A percentile compares a stretch with the other conserved stretches of the same genome.
Conservation (phyloP, 2,113 vertebrate species). For the Sisor rabdophorus region DNA sequence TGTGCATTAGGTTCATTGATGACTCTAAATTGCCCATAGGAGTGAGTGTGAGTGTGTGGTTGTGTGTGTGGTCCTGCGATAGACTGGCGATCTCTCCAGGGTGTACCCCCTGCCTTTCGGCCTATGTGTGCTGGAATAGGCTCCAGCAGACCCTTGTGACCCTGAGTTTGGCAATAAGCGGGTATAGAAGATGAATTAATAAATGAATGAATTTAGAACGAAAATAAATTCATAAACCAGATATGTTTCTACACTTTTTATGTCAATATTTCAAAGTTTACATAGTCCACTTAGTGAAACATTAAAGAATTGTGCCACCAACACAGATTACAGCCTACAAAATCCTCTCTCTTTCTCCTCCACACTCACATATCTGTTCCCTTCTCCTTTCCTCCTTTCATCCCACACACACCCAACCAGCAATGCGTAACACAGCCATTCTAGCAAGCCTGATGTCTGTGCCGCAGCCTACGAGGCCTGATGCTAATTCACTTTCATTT, state of each 20-base stretch:
- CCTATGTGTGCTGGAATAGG: no score
- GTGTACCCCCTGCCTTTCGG: no score
- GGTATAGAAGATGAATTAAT: no score
- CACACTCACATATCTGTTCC: background rate
- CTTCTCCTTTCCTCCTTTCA: conserved; percentile 3
- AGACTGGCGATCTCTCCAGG: no score
- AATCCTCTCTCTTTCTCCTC: background rate
- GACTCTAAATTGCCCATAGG: no score
- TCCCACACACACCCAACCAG: background rate
- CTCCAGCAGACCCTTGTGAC: no score
- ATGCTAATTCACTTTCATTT: conserved; percentile 30
- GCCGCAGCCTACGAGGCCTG: conserved; percentile 17
- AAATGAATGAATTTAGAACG: no score
- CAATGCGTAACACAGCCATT: conserved; percentile 7
- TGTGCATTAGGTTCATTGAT: no score
- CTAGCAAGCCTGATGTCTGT: conserved; percentile 9
- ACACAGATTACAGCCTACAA: conserved; percentile 18
- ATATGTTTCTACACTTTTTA: no score
- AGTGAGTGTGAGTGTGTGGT: no score
- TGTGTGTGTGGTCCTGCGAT: no score
- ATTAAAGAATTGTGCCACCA: conserved; percentile 11
- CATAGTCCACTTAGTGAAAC: background rate
- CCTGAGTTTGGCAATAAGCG: no score
- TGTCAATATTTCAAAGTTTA: background rate
- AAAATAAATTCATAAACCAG: background rate